Base-by-base conservation (phyloP, 2,113 vertebrate species). In the Dromaius novaehollandiae region DNA sequence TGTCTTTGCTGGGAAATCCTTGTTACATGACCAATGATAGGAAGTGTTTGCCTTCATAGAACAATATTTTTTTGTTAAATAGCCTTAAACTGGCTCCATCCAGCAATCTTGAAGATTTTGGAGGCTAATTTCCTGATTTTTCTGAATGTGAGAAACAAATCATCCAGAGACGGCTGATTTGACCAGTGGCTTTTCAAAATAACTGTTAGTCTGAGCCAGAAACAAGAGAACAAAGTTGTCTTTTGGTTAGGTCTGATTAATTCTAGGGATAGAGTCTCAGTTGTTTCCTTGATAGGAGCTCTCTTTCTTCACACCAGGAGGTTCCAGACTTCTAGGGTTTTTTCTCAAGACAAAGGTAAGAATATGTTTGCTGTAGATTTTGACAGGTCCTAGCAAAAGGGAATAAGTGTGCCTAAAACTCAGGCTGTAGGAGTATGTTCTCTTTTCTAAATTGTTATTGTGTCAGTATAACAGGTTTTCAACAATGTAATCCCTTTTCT, bases 41-140 rank as follows among this genome's bases (percentile, higher is more conserved):
- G 14, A 44, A 18, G 17, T 51, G 30, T 65, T 91, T 94, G 28
- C n/a, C 40, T 34, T 93, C 48, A 34, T 6, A 82, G 58, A 94
- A 95, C 86, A 97, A 95, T 90, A 38, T 7, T 34, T 93, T 96
- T 89, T 92, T 46, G 60, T 90, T n/a, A 86, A 92, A 51, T 79
- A 82, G 24, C 21, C 51, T 89, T 50, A 82, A 92, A 94, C 78
- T 91, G 48, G 83, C 79, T 21, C 28, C 82, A 78, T 89, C 91
- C 89, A 89, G 89, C 89, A 90, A 82, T 36, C 24, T 58, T 75
- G 46, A 75, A 71, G 51, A n/a, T 68, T 95, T 95, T 84, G 46
- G 81, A 94, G 88, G 26, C 13, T 55, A 6, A 3, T 74, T 94
- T 87, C n/a, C n/a, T 44, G 32, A 84, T 15, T n/a, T 53, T 82